Evolutionary conservation across 2,797 vertebrate species (phyloP), one percentile per base, ranked within the genome.

Genomic region (Galago senegalensis): DNA sequence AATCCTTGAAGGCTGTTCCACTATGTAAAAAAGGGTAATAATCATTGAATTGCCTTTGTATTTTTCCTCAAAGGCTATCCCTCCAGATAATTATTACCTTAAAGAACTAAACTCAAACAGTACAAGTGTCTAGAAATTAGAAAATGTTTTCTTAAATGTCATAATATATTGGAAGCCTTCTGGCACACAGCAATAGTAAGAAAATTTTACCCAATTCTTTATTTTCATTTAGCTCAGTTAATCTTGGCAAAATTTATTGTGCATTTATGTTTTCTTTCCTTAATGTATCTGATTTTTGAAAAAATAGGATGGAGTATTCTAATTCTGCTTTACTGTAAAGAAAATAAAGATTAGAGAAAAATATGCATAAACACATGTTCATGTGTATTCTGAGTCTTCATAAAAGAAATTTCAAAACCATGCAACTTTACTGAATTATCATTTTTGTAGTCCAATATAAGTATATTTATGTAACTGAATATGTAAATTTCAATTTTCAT

Each of bases 11-110:
- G 63, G 79, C 61, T 61, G 18, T 65, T 77, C 21, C 10, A 77
- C 29, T 18, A 0, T 88, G 29, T 91, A 70, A 53, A 83, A 67
- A 89, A 12, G 23, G 91, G 20, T 89, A 53, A 49, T 10, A 81
- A 18, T 92, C 56, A 87, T 16, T 80, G 49, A 73, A 23, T 21
- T 89, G 16, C n/a, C 29, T 94, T 67, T 10, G 9, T 94, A 29
- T 80, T 87, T 89, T 43, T 81, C 76, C 81, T 89, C 20, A 76
- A 80, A 96, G 49, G 49, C 1, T 17, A 93, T 58, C 21, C 9
- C 43, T 84, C 46, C 61, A 72, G n/a, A 85, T 69, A 61, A 61
- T 56, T 82, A 17, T 72, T 37, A 81, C 69, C 17, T 83, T 73
- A 82, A 73, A 76, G 29, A 81, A 80, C 3, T 83, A 29, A 93